Evolutionary conservation across 2,113 vertebrate species (phyloP).

Genomic region (Ophiodon elongatus): DNA sequence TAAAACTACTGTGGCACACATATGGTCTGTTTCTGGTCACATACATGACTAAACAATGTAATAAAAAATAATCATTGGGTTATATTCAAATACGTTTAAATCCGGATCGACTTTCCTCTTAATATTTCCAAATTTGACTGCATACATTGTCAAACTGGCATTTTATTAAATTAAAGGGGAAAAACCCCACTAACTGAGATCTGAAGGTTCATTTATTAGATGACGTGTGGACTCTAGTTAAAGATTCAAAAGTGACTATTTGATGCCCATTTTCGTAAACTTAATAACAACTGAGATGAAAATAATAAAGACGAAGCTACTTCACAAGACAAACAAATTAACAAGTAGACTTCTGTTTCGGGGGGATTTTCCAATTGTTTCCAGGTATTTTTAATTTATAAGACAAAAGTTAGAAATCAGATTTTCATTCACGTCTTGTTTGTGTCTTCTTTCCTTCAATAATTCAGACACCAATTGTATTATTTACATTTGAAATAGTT

Average conservation of each 20-base stretch:
- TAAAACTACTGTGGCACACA: slow-evolving; percentile 31
- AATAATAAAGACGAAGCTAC: slow-evolving; percentile 28
- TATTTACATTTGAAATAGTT: not conserved
- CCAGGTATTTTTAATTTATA: not conserved
- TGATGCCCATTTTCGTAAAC: slow-evolving; percentile 8
- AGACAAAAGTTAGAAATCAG: not conserved
- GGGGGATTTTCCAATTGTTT: not conserved
- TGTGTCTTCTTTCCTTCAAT: not conserved
- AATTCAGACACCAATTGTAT: not conserved
- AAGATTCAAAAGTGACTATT: not conserved
- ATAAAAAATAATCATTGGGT: slow-evolving; percentile 14
- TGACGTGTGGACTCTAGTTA: not conserved
- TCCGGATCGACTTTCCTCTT: not conserved
- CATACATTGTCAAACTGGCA: not conserved
- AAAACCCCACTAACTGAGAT: not conserved
- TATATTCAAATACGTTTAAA: slow-evolving; percentile 15
- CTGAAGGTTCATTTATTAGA: not conserved
- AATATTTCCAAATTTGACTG: not conserved
- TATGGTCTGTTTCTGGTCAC: slow-evolving; percentile 15
- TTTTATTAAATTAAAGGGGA: not conserved
- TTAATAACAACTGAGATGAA: too few species aligned
- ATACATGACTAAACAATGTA: slow-evolving; percentile 5
- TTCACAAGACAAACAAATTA: slow-evolving; percentile 8
- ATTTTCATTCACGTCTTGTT: not conserved
- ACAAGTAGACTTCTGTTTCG: not conserved